Conservation (phyloP, 2,797 vertebrate species). For the Neosilurus hyrtlii region DNA sequence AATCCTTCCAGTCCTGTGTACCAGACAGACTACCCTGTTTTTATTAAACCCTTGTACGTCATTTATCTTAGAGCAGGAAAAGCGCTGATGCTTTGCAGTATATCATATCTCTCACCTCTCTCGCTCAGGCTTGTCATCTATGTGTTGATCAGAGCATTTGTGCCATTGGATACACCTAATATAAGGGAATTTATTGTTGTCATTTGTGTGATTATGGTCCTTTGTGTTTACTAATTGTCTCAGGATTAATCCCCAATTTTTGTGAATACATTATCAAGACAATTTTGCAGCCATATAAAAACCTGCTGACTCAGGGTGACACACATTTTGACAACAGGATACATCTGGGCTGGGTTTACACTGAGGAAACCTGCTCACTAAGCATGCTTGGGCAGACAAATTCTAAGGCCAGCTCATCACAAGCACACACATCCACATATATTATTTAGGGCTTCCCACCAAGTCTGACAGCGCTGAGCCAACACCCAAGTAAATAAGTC, state of each 20-base stretch:
- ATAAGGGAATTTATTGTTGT: not conserved
- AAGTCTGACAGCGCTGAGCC: constrained; percentile 6
- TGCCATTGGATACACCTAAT: not conserved
- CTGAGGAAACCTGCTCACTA: constrained; percentile 53
- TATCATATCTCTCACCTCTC: not conserved
- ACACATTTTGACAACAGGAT: constrained; percentile 56
- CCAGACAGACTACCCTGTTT: not conserved
- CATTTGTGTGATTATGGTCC: not conserved
- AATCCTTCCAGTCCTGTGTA: not conserved
- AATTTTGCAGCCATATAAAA: constrained; percentile 1
- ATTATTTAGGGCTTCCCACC: constrained; percentile 28
- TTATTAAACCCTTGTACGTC: not conserved
- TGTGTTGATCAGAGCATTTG: constrained; percentile 1
- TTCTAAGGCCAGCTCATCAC: constrained; percentile 15
- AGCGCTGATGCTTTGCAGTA: not conserved
- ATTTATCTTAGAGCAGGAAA: not conserved
- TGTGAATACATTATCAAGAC: constrained; percentile 17
- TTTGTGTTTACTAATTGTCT: not conserved
- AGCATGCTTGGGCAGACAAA: constrained; percentile 41
- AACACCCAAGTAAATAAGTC: constrained; percentile 16
- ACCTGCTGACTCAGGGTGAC: constrained; percentile 38
- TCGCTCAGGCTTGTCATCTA: not conserved
- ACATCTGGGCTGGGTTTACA: constrained; percentile 55
- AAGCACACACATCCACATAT: constrained; percentile 6
- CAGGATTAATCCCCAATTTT: not conserved